Evolutionary conservation across 2,113 vertebrate species (phyloP).

Genomic region (Neotoma lepida): DNA sequence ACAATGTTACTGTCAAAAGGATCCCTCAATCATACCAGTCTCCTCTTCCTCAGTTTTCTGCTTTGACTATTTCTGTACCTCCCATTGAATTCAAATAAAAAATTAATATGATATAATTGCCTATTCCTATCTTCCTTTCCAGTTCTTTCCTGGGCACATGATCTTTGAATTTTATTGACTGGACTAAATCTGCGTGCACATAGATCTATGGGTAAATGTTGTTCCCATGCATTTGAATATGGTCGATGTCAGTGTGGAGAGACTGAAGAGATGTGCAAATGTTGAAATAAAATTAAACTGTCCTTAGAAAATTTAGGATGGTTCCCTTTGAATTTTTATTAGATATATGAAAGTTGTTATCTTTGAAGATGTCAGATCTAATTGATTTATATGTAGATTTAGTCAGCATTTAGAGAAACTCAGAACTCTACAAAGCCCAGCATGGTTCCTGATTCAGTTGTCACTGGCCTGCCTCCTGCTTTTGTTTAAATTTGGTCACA

Average conservation of each 20-base stretch:
- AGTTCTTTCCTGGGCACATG: not conserved
- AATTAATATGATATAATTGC: not conserved
- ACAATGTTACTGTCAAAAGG: slow-evolving; percentile 35
- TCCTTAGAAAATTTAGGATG: slow-evolving; percentile 48
- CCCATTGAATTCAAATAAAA: slow-evolving; percentile 39
- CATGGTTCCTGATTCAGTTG: slow-evolving; percentile 38
- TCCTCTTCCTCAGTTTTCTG: slow-evolving; percentile 52
- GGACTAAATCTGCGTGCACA: not conserved
- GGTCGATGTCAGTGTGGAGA: not conserved
- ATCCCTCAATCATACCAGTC: slow-evolving; percentile 38
- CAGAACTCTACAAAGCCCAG: slow-evolving; percentile 12
- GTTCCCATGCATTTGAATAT: not conserved
- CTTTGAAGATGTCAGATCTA: slow-evolving; percentile 50
- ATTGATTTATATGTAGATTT: slow-evolving; percentile 53
- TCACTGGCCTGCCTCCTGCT: not conserved
- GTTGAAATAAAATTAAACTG: slow-evolving; percentile 39
- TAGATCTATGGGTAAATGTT: not conserved
- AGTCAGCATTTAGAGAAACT: slow-evolving; percentile 31
- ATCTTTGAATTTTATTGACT: slow-evolving; percentile 2
- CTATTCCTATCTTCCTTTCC: not conserved
- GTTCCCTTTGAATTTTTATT: slow-evolving; percentile 53
- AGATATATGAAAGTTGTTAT: not conserved
- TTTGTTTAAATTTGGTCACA: slow-evolving; percentile 59
- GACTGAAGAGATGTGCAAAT: slow-evolving; percentile 4
- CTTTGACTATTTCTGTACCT: slow-evolving; percentile 51